A percentile compares a stretch with the other conserved stretches of the same genome.
phyloP scores from a whole-genome alignment of 2,113 vertebrate genomes.

The Ciconia maguari region DNA sequence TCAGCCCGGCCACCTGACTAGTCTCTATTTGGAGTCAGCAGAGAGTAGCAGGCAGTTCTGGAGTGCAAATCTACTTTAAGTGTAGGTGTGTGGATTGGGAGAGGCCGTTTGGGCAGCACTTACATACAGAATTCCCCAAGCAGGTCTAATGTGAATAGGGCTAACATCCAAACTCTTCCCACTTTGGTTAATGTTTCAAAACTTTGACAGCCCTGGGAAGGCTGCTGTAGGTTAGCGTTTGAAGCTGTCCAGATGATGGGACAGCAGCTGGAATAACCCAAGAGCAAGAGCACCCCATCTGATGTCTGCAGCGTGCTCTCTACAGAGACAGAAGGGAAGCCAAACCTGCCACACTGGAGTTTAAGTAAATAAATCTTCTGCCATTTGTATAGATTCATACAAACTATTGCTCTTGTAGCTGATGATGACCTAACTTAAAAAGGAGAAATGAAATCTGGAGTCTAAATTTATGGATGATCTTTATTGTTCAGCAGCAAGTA shows the following conservation, averaged over 20 bases:
- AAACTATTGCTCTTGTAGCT: neutral
- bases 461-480: neutral
- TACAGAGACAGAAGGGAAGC: neutral
- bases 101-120: neutral
- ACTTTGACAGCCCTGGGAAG: neutral
- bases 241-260: neutral
- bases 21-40: neutral
- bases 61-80: neutral
- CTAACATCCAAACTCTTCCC: neutral
- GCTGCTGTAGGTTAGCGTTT: neutral
- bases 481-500: neutral
- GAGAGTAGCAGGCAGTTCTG: neutral
- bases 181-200: neutral
- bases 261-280: neutral
- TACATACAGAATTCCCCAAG: neutral
- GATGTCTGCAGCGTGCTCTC: neutral
- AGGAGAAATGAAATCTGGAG: neutral
- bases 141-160: neutral
- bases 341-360: neutral
- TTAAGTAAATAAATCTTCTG: neutral
- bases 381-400: neutral
- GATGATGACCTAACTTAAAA: neutral
- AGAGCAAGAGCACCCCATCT: neutral
- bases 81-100: neutral
- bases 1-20: neutral